Percentiles rank a stretch among this genome's conserved stretches.
Conservation (phyloP, 2,888 invertebrate genomes). For the Electrophaes corylata region DNA sequence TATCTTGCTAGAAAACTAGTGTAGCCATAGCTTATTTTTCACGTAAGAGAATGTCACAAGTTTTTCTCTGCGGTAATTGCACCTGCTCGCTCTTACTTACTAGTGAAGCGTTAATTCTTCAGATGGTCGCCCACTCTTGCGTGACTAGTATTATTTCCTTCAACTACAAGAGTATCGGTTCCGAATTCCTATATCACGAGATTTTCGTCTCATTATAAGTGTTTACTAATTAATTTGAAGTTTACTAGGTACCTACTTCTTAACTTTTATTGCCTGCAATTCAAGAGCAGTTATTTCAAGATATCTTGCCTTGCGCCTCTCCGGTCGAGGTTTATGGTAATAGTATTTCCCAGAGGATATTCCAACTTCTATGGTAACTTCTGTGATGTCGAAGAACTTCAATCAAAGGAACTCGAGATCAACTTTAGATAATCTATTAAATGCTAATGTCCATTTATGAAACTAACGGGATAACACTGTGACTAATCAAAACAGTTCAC, state of each 20-base stretch:
- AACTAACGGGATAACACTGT: slow-evolving; percentile 20
- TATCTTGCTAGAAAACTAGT: slow-evolving; percentile 14
- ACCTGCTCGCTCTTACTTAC: slow-evolving; percentile 32
- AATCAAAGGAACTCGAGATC: slow-evolving; percentile 22
- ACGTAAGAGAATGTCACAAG: slow-evolving; percentile 25
- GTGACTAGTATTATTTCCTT: slow-evolving; percentile 51
- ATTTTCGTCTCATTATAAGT: slow-evolving; percentile 32
- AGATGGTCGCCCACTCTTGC: slow-evolving; percentile 44
- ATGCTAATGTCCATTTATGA: slow-evolving; percentile 9
- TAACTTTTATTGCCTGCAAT: slow-evolving; percentile 40
- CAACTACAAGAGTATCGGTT: slow-evolving; percentile 41
- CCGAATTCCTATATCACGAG: slow-evolving; percentile 36
- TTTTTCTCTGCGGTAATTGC: slow-evolving; percentile 27
- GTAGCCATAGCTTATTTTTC: slow-evolving; percentile 14
- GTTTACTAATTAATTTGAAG: slow-evolving; percentile 34
- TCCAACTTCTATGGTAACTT: slow-evolving; percentile 21
- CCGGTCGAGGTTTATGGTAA: slow-evolving; percentile 6
- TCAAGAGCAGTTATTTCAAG: slow-evolving; percentile 30
- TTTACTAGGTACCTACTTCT: slow-evolving; percentile 36
- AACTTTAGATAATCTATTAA: slow-evolving; percentile 6
- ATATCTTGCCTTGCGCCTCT: slow-evolving; percentile 21
- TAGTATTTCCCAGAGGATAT: slow-evolving; percentile 22
- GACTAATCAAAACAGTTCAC: slow-evolving; percentile 27
- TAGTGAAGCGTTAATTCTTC: slow-evolving; percentile 42
- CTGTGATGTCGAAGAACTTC: slow-evolving; percentile 26